Evolutionary conservation across 2,888 invertebrate genomes (phyloP).

Genomic region (Troides helena): DNA sequence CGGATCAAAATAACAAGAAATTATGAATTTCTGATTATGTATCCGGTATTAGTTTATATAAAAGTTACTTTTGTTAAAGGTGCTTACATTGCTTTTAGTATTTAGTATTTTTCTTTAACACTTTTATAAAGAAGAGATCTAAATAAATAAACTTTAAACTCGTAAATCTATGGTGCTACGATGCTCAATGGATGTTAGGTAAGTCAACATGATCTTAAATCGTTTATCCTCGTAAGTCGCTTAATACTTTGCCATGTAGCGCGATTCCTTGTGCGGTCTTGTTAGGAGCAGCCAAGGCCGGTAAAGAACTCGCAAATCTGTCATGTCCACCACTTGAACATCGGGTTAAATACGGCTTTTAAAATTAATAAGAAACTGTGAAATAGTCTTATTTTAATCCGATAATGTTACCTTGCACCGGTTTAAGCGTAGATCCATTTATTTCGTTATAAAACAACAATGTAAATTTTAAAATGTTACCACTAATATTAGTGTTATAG

Average conservation of each 20-base stretch:
- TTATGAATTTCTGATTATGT: too few species aligned
- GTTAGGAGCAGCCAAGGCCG: constrained; percentile 40
- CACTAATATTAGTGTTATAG: too few species aligned
- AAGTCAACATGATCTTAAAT: constrained; percentile 31
- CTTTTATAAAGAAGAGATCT: neutral
- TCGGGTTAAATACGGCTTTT: constrained; percentile 25
- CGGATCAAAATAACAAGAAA: too few species aligned
- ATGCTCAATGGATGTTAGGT: constrained; percentile 30
- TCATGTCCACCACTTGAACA: constrained; percentile 40
- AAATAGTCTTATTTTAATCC: neutral
- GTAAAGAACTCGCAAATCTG: constrained; percentile 46
- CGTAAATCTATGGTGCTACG: constrained; percentile 28
- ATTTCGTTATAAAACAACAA: neutral
- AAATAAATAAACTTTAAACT: constrained; percentile 9
- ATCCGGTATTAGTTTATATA: too few species aligned
- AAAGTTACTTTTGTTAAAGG: too few species aligned
- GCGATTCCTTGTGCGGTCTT: constrained; percentile 39
- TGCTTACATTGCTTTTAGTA: too few species aligned
- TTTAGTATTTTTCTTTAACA: too few species aligned
- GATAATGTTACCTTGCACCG: neutral
- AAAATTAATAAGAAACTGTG: constrained; percentile 27
- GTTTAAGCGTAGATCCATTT: neutral
- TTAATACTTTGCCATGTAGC: constrained; percentile 29
- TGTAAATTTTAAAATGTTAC: too few species aligned
- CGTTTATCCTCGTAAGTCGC: constrained; percentile 31